Evolutionary conservation across 2,113 vertebrate genomes (phyloP), one percentile per base, ranked within the genome.

Genomic region (Corythaixoides concolor): DNA sequence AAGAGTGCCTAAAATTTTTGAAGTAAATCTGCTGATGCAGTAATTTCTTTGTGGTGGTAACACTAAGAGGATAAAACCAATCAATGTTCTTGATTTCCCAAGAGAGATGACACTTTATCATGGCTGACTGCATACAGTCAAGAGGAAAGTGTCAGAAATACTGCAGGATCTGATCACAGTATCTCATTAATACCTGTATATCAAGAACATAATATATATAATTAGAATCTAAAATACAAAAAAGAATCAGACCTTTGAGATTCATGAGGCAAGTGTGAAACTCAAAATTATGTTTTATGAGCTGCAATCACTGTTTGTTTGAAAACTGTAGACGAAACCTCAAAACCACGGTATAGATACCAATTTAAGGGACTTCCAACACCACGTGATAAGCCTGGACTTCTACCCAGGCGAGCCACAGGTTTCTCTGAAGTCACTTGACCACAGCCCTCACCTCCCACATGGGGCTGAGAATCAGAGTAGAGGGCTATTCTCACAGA

Each of bases 351-450:
- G 8, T 24, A 78, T 1, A 75, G 7, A n/a, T 16, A 89, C 1
- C 14, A 72, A 47, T 39, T 30, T 43, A 67, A 83, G 33, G 35
- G 35, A 50, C 7, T 50, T 85, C 21, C 19, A 91, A 66, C 7
- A 67, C 1, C 18, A 41, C 1, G 0, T 17, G 3, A 0, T 7
- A 79, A 62, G 19, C 15, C 15, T 73, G 7, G 18, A 33, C 11
- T 75, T 86, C 32, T 11, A 56, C 11, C 16, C 1, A 11, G 28
- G 18, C 2, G 2, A 87, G 32, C 15, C 33, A 62, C 6, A 35
- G 52, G 30, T 22, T 63, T 55, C 39, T 68, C 72, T 76, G 37
- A 88, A 70, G 56, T 39, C 1, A 0, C 6, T 2, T 22, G 17
- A 59, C 37, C 37, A 59, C 21, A 53, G 59, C 23, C 9, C 6